Percentiles rank a stretch among this genome's conserved stretches.
Conservation (phyloP, 2,888 invertebrate species). For the Arctia plantaginis region DNA sequence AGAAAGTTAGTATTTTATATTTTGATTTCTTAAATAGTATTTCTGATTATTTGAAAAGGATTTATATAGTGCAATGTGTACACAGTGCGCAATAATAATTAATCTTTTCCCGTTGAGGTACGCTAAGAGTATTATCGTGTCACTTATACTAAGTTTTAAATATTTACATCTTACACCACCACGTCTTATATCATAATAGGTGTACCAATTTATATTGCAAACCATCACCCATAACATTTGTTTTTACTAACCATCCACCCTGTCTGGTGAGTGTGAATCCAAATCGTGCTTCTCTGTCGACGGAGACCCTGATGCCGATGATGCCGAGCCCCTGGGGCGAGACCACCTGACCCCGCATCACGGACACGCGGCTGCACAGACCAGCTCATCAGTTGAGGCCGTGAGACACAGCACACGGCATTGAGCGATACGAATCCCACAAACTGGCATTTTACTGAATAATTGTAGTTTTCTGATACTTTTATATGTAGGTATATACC, state of each 20-base stretch:
- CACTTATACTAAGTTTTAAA: not conserved
- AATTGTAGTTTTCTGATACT: not conserved
- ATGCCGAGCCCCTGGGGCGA: constrained; percentile 98
- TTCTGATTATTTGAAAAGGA: no score
- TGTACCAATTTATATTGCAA: not conserved
- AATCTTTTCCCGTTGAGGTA: no score
- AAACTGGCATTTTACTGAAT: constrained; percentile 9
- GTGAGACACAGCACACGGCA: constrained; percentile 58
- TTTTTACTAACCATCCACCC: constrained; percentile 95
- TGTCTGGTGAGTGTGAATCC: constrained; percentile 98
- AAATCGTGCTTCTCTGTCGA: constrained; percentile 96
- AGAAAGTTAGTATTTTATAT: no score
- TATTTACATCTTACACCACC: not conserved
- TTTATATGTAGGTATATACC: not conserved
- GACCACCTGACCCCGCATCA: constrained; percentile 98
- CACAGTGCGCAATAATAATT: no score
- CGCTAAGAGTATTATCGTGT: no score
- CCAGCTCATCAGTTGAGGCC: constrained; percentile 70
- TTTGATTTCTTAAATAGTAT: no score
- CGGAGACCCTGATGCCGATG: constrained; percentile 98
- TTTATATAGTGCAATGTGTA: no score
- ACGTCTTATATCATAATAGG: not conserved
- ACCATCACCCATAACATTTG: constrained; percentile 21
- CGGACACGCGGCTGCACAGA: constrained; percentile 97
- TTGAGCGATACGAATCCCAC: constrained; percentile 66